Percentiles rank a stretch among this genome's conserved stretches.
Conservation (phyloP, 2,888 invertebrate genomes). For the Tinea pellionella region DNA sequence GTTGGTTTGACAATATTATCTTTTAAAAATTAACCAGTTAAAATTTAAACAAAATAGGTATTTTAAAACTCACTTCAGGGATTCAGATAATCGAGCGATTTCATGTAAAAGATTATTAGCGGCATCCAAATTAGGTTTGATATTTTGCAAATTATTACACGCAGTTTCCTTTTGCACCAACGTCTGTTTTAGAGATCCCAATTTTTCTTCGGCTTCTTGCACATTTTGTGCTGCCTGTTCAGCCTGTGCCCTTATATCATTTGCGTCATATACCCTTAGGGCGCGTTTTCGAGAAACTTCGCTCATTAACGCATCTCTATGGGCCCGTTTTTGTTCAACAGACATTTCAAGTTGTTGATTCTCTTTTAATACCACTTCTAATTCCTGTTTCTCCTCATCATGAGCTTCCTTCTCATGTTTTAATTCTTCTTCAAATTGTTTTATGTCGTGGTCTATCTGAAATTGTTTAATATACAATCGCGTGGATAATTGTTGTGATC, state of each 20-base stretch:
- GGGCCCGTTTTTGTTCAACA: conserved; percentile 41
- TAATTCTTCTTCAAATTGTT: conserved; percentile 42
- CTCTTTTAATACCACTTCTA: conserved; percentile 37
- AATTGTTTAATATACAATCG: conserved; percentile 17
- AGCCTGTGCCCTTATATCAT: conserved; percentile 42
- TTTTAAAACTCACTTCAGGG: conserved; percentile 37
- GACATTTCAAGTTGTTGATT: conserved; percentile 33
- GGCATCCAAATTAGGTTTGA: conserved; percentile 44
- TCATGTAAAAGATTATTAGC: conserved; percentile 45
- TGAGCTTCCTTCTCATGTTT: conserved; percentile 38
- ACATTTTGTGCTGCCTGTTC: conserved; percentile 40
- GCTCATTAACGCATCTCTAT: conserved; percentile 36
- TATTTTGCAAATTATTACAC: conserved; percentile 45
- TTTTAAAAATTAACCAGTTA: too few species aligned
- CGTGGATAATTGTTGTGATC: not conserved
- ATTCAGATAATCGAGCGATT: conserved; percentile 39
- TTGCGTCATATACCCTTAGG: conserved; percentile 47
- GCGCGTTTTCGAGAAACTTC: conserved; percentile 42
- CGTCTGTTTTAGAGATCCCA: conserved; percentile 30
- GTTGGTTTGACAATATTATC: too few species aligned
- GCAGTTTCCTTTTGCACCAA: conserved; percentile 47
- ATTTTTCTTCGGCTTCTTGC: conserved; percentile 43
- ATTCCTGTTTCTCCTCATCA: conserved; percentile 33
- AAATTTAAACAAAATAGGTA: conserved; percentile 3
- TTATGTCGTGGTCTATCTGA: conserved; percentile 38